Conservation (phyloP, 2,113 vertebrate genomes). For the Triplophysa rosa region DNA sequence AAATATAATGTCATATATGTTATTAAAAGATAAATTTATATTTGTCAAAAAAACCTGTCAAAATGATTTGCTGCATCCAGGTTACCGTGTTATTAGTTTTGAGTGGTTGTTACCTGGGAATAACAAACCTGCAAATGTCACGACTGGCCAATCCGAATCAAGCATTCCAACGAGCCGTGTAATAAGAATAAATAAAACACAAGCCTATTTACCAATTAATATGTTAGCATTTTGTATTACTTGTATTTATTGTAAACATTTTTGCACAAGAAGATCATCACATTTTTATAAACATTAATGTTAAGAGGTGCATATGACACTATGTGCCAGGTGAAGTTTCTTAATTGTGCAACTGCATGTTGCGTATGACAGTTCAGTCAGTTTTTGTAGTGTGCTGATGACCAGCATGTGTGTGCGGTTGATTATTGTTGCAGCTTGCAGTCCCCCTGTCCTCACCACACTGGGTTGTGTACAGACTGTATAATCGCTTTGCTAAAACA, state of each 20-base stretch:
- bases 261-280: conserved; percentile 40
- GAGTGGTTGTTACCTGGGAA: too few species aligned
- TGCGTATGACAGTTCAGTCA: conserved; percentile 36
- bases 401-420: conserved; percentile 27
- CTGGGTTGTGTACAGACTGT: conserved; percentile 76
- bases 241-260: conserved; percentile 52
- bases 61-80: too few species aligned
- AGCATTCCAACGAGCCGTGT: too few species aligned
- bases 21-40: too few species aligned
- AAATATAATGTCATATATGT: too few species aligned
- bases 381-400: conserved; percentile 26
- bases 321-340: conserved; percentile 13
- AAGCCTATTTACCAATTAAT: not conserved
- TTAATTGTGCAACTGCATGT: conserved; percentile 12
- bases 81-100: too few species aligned
- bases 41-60: too few species aligned
- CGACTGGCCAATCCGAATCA: too few species aligned
- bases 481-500: conserved; percentile 78
- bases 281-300: conserved; percentile 12
- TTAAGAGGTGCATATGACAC: not conserved
- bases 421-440: not conserved
- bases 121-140: too few species aligned
- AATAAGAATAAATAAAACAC: not conserved
- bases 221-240: not conserved
- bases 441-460: conserved; percentile 49